Evolutionary conservation across 2,797 vertebrate genomes (phyloP).

Genomic region (Macropus fuliginosus): DNA sequence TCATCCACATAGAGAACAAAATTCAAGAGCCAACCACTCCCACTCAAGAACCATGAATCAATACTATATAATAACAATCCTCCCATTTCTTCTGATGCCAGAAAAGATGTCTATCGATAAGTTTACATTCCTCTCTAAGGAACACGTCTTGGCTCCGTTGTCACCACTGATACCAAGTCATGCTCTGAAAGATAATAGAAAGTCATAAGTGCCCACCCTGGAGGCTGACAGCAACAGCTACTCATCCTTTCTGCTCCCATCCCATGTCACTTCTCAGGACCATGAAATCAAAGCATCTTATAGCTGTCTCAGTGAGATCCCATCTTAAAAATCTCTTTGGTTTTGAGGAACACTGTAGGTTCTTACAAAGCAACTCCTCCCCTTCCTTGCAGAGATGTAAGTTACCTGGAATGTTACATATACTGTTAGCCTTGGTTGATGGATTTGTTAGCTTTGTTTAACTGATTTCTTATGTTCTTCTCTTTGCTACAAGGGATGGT

Average conservation of each 20-base stretch:
- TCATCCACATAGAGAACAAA: too few relatives aligned
- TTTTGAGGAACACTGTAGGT: background rate
- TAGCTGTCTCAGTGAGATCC: background rate
- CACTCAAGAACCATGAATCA: too few relatives aligned
- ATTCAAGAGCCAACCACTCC: too few relatives aligned
- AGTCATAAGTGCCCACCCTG: background rate
- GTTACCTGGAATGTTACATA: too few relatives aligned
- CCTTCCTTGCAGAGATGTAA: too few relatives aligned
- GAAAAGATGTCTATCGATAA: too few relatives aligned
- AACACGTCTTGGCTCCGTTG: background rate
- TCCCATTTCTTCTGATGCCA: too few relatives aligned
- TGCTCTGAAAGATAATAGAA: background rate
- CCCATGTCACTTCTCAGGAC: background rate
- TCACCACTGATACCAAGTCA: background rate
- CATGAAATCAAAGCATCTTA: background rate
- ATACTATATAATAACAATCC: too few relatives aligned
- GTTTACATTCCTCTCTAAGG: conserved; percentile 8
- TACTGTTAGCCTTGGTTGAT: too few relatives aligned
- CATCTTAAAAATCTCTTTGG: background rate
- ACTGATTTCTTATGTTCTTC: too few relatives aligned
- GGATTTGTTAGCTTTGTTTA: too few relatives aligned
- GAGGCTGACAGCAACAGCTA: background rate
- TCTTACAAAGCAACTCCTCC: background rate
- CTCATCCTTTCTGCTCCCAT: background rate
- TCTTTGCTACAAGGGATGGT: too few relatives aligned